Percentiles rank a stretch among this genome's conserved stretches.
These are phyloP conservation scores for Tribolium freemani DNA, from an alignment of 2,888 invertebrate species.

Conservation along the genomic window DNA sequence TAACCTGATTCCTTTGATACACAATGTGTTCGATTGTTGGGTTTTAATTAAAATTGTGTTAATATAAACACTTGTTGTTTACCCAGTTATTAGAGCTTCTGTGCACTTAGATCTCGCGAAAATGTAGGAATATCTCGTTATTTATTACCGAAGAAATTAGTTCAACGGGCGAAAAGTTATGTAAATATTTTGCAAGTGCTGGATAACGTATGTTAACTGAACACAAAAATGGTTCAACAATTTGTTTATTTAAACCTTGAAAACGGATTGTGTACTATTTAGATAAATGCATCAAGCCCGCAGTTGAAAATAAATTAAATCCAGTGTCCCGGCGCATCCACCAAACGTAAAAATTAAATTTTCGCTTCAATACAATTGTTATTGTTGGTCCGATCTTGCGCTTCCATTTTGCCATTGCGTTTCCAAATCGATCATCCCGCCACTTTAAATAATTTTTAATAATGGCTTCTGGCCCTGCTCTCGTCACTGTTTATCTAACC, in stretches of 20 bases:
- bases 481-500: constrained; percentile 25
- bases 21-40: neutral
- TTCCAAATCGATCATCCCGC: constrained; percentile 1
- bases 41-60: neutral
- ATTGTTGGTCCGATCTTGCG: constrained; percentile 8
- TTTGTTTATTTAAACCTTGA: no score
- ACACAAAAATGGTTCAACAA: no score
- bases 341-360: constrained; percentile 32
- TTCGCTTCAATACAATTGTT: constrained; percentile 17
- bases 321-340: constrained; percentile 27
- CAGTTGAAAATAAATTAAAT: no score
- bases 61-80: neutral
- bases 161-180: no score
- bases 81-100: neutral
- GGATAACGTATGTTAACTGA: no score
- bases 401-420: neutral
- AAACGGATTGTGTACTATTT: no score
- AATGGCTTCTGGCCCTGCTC: constrained; percentile 8
- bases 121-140: no score
- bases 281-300: no score
- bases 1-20: neutral
- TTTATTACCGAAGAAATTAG: no score
- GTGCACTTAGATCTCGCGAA: neutral
- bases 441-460: constrained; percentile 36
- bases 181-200: no score